Evolutionary conservation across 2,888 invertebrate genomes (phyloP), one percentile per base, ranked within the genome.

Genomic region (Athripsodes cinereus): DNA sequence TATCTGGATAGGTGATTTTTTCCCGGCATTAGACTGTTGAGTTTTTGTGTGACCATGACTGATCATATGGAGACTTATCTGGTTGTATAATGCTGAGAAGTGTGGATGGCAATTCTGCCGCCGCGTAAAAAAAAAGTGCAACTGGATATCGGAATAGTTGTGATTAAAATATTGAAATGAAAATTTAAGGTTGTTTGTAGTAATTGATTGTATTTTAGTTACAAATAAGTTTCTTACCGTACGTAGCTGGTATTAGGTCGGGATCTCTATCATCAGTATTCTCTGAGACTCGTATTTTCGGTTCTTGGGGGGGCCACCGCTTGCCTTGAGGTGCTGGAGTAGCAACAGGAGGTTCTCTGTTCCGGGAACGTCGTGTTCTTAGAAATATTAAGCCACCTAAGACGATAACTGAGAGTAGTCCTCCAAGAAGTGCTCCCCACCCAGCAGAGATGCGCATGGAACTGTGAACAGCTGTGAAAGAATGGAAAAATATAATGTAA

Each of bases 161-260:
- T n/a, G n/a, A n/a, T n/a, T n/a, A n/a, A n/a, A n/a, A n/a, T n/a
- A n/a, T n/a, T n/a, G n/a, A n/a, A n/a, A n/a, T n/a, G n/a, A n/a
- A n/a, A n/a, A n/a, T n/a, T n/a, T n/a, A n/a, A n/a, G n/a, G n/a
- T n/a, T n/a, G n/a, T n/a, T n/a, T n/a, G n/a, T n/a, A n/a, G n/a
- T n/a, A n/a, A n/a, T n/a, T n/a, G n/a, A n/a, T n/a, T n/a, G n/a
- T n/a, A n/a, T n/a, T n/a, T n/a, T n/a, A n/a, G n/a, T n/a, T n/a
- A n/a, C n/a, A n/a, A n/a, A n/a, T n/a, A n/a, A 26, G 19, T 19
- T 49, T 52, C 74, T 76, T 74, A 86, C 87, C 86, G 67, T 84
- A 86, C 78, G 87, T 86, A 62, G 85, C 86, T 63, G 87, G 87
- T 70, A 88, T 87, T 61, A 87, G 83, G 71, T 88, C 87, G 19